These are phyloP conservation scores for Capitella teleta DNA, from an alignment of 1,140 invertebrate species.

Conservation along the genomic window DNA sequence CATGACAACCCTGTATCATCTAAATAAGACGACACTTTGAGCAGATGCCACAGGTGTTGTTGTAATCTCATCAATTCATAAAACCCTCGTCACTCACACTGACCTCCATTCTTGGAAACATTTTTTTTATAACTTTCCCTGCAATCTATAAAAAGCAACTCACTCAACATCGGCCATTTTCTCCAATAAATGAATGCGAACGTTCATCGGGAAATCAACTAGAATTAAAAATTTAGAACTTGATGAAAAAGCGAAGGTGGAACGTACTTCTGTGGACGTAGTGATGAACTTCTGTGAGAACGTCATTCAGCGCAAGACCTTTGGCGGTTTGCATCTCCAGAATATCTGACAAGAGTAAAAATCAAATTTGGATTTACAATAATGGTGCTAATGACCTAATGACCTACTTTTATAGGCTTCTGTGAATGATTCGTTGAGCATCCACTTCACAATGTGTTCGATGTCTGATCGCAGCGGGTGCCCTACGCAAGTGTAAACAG, in stretches of 20 bases:
- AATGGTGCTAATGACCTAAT: no score
- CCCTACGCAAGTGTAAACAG: slow-evolving; percentile 91
- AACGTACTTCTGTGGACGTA: slow-evolving; percentile 72
- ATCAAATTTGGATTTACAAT: slow-evolving; percentile 1
- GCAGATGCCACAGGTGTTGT: no score
- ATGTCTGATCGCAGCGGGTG: slow-evolving; percentile 87
- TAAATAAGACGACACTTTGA: no score
- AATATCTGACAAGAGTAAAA: slow-evolving; percentile 52
- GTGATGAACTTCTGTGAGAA: slow-evolving; percentile 74
- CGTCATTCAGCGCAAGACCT: slow-evolving; percentile 79
- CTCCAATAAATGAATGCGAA: slow-evolving; percentile 61
- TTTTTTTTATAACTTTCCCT: no score
- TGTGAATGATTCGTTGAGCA: slow-evolving; percentile 75
- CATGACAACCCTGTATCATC: no score
- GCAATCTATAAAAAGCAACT: slow-evolving; percentile 19
- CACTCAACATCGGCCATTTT: slow-evolving; percentile 72
- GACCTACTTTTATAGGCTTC: slow-evolving; percentile 75
- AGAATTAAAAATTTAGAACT: slow-evolving; percentile 22
- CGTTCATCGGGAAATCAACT: slow-evolving; percentile 70
- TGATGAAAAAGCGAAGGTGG: neutral
- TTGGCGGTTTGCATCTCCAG: slow-evolving; percentile 74
- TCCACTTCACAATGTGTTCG: slow-evolving; percentile 73
- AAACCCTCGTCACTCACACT: no score
- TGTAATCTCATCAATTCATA: no score
- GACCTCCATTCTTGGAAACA: neutral